Percentiles rank a stretch among this genome's conserved stretches.
These are phyloP conservation scores for Epinephelus fuscoguttatus DNA, from an alignment of 2,113 vertebrate genomes.

Conservation along the genomic window DNA sequence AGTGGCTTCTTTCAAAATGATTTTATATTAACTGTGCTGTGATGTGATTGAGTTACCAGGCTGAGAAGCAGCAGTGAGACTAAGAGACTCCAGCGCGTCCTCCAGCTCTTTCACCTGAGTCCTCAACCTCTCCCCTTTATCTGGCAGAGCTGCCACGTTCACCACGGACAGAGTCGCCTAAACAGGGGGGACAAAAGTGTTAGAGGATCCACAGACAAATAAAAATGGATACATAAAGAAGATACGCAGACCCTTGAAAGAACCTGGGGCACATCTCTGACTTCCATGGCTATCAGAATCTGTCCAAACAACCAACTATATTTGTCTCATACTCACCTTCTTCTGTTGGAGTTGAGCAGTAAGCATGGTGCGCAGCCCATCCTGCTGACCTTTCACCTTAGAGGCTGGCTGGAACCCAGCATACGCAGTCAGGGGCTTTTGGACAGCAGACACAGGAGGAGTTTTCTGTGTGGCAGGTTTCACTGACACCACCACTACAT, in stretches of 20 bases:
- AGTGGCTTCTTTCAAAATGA: background rate
- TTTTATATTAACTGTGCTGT: background rate
- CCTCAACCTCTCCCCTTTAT: constrained; percentile 75
- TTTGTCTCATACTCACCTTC: constrained; percentile 83
- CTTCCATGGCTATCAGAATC: background rate
- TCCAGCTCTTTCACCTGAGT: constrained; percentile 77
- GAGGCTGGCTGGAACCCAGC: constrained; percentile 70
- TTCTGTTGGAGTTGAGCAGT: constrained; percentile 89
- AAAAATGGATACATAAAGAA: background rate
- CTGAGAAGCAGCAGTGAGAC: constrained; percentile 57
- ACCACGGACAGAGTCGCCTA: constrained; percentile 59
- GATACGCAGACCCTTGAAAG: background rate
- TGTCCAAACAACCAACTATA: background rate
- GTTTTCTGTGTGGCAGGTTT: constrained; percentile 67
- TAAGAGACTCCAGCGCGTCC: constrained; percentile 74
- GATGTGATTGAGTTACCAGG: constrained; percentile 48
- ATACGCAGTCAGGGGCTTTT: constrained; percentile 78
- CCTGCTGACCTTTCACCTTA: constrained; percentile 39
- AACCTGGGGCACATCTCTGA: too few species aligned
- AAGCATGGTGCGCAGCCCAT: constrained; percentile 80
- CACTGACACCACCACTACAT: constrained; percentile 71
- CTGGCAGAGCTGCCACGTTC: constrained; percentile 72
- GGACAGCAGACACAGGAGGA: constrained; percentile 59
- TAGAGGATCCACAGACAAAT: background rate
- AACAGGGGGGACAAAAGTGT: background rate